Base-by-base conservation (phyloP, 2,113 vertebrate genomes). In the Pungitius pungitius region DNA sequence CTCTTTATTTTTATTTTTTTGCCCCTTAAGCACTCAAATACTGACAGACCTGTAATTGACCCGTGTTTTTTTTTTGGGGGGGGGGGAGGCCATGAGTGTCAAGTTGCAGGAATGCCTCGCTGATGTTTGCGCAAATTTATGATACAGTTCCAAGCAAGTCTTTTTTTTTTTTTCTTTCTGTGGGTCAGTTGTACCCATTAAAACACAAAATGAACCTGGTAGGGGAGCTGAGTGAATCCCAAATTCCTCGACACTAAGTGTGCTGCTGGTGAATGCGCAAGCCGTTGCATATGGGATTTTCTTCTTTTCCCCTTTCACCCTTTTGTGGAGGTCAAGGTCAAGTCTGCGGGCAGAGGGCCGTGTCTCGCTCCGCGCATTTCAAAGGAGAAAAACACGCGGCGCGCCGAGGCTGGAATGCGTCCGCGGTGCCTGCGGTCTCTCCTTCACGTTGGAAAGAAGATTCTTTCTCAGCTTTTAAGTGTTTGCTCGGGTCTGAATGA, bases 1-100 rank as follows among this genome's bases (percentile, higher is more conserved):
- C 18, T 71, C 59, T 47, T 80, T 78, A 3, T 35, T 35, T 86
- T n/a, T n/a, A n/a, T n/a, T 85, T 84, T 54, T 87, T 73, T 83
- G 67, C 61, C 64, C n/a, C 27, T 70, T 81, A 43, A 69, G 26
- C 47, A 40, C 64, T 79, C 37, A 77, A 77, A 79, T 20, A 70
- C 71, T 78, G 27, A 78, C 68, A 75, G 56, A 66, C 30, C 81
- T 56, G n/a, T 66, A 81, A 75, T 24, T 77, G 73, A 37, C 52
- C 37, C 26, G 11, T 63, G 66, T 27, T 18, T 71, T 72, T 79
- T 77, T 78, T 71, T 54, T 60, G 33, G 69, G 33, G 30, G 30
- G 33, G 33, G 33, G 33, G 33, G 33, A 35, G 6, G 33, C 40
- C 47, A 33, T 58, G 20, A 8, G 18, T 79, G 42, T 86, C 59